Evolutionary conservation across 1,140 invertebrate species (phyloP), one percentile per base, ranked within the genome.

Genomic region (Diabrotica virgifera): DNA sequence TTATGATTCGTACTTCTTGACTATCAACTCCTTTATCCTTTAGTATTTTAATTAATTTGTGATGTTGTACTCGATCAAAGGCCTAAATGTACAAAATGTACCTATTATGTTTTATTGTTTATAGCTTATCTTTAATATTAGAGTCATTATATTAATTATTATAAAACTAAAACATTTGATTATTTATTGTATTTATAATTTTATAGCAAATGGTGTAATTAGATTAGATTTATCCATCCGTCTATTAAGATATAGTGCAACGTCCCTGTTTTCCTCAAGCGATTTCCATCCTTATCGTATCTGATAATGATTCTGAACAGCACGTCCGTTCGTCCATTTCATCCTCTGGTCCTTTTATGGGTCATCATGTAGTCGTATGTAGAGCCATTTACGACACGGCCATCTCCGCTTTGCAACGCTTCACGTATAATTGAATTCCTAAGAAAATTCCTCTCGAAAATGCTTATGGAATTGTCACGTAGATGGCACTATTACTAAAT

Each of bases 241-340:
- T 24, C 24, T 24, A 24, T 24, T 24, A 24, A 24, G 24, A 24
- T 24, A 24, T 24, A 46, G 40, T 10, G 40, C 8, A 46, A 46
- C 40, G 40, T 46, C 40, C n/a, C 40, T 46, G 40, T n/a, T 46
- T 46, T n/a, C 8, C 2, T 46, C 65, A 62, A 64, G 53, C 68
- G 68, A 72, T 70, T 67, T 67, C 54, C 67, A 59, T 52, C 72
- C 66, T 67, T 67, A 65, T 66, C 52, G 64, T 71, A 72, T 72
- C 72, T 72, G 72, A 72, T 72, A 72, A 74, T 70, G 65, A 52
- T 65, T 64, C 56, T 59, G 62, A 70, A 66, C 68, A 64, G 62
- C 63, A 70, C 65, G 66, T 64, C 66, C 52, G 67, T 62, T 66
- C 52, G 67, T 62, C 64, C 66, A 64, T 70, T 70, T 46, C n/a